Evolutionary conservation across 2,113 vertebrate genomes (phyloP), one percentile per base, ranked within the genome.

Genomic region (Syngnathus floridae): DNA sequence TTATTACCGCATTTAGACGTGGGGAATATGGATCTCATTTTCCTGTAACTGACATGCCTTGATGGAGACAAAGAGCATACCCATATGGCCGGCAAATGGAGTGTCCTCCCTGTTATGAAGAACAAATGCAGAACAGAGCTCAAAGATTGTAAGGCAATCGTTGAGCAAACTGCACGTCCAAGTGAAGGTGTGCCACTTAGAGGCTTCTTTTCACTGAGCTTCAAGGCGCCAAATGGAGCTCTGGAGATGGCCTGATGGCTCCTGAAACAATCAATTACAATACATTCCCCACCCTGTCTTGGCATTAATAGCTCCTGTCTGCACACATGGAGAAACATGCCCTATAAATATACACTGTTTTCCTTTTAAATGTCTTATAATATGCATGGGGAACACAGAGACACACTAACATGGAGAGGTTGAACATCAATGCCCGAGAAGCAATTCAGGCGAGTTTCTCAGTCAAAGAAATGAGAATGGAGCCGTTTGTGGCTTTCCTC

Each of bases 211-310:
- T 64, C 45, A 49, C 62, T 14, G 76, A 41, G 61, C 78, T 86
- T 79, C 81, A 67, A 84, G 79, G 73, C 78, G 64, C 82, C 83
- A 85, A 83, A 89, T 75, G 76, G 68, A 75, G 73, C 79, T 84
- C 74, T 77, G 16, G 73, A 87, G 89, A 89, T 83, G 75, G 85
- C 80, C 78, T 62, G 60, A 77, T 82, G 67, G 74, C 82, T 90
- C 87, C 84, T 84, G 84, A 86, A 90, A 87, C 88, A 91, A 89
- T 90, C 88, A 90, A 86, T 91, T 91, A 88, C 84, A 82, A 84
- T 84, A 81, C 84, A 88, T 84, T 83, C 86, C 76, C 86, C 73
- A 66, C 85, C 85, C 82, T 84, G 81, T 85, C 83, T 84, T 72
- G 76, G 80, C 82, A 73, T 74, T 87, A 88, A 88, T 86, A 82